Conservation (phyloP, 2,113 vertebrate species). For the Tringa solitaria region DNA sequence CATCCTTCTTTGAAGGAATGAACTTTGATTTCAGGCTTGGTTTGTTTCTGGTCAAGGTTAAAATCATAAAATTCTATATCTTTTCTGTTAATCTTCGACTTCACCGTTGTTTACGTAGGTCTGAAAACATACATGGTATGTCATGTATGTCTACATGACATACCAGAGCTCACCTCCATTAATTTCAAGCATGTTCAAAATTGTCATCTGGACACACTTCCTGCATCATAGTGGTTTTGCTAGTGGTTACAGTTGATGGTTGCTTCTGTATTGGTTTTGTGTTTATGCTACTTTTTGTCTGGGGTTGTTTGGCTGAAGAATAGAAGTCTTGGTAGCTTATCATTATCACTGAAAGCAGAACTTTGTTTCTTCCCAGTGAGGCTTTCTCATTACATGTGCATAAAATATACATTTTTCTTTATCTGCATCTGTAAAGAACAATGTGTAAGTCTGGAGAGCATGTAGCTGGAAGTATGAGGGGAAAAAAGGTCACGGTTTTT, state of each 20-base stretch:
- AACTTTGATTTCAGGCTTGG: not conserved
- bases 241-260: not conserved
- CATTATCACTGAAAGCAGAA: not conserved
- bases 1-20: not conserved
- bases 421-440: not conserved
- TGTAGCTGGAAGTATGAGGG: not conserved
- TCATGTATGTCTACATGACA: not conserved
- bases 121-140: not conserved
- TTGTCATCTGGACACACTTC: not conserved
- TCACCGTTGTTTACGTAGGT: not conserved
- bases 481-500: not conserved
- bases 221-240: not conserved
- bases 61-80: not conserved
- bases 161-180: not conserved
- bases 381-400: not conserved
- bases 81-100: not conserved
- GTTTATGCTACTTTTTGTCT: not conserved
- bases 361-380: not conserved
- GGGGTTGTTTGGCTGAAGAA: not conserved
- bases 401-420: not conserved
- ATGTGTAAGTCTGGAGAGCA: not conserved
- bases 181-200: not conserved
- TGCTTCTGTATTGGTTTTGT: not conserved
- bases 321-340: not conserved
- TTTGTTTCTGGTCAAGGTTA: not conserved